These are phyloP conservation scores for Syrmaticus mikado DNA, from an alignment of 2,113 vertebrate species.

Conservation along the genomic window DNA sequence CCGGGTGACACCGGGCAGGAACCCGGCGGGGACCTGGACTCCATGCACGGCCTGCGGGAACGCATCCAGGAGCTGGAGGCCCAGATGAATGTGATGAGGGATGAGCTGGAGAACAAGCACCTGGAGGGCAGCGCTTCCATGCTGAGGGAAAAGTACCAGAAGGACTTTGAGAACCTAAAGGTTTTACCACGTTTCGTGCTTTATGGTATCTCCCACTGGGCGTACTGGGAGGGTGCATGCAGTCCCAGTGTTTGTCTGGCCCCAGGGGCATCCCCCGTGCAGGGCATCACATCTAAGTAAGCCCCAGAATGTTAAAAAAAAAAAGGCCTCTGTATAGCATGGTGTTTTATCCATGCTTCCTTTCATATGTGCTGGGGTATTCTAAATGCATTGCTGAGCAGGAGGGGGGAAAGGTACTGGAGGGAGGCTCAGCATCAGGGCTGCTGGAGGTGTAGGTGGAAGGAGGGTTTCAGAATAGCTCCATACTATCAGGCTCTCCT, in stretches of 20 bases:
- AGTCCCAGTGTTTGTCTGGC: accelerated
- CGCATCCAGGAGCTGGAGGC: constrained; percentile 92
- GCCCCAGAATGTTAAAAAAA: neutral
- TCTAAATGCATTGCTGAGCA: constrained; percentile 43
- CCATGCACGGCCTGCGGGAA: constrained; percentile 84
- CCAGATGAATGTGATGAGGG: constrained; percentile 91
- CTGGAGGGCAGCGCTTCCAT: constrained; percentile 84
- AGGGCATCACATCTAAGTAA: neutral
- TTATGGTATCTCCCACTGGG: neutral
- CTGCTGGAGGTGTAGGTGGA: neutral
- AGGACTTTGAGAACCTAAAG: constrained; percentile 98
- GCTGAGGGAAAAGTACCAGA: constrained; percentile 94
- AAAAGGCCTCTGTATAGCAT: neutral
- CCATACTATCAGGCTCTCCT: accelerated
- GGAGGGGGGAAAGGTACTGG: neutral
- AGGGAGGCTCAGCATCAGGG: neutral
- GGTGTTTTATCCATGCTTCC: neutral
- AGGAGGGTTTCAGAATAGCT: neutral
- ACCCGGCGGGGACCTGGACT: constrained; percentile 57
- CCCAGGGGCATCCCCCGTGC: neutral
- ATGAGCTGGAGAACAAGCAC: constrained; percentile 91
- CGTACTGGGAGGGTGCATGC: neutral
- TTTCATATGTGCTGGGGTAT: neutral
- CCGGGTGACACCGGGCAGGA: neutral
- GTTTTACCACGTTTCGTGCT: constrained; percentile 74